Evolutionary conservation across 2,113 vertebrate species (phyloP).

Genomic region (Vulpes lagopus): DNA sequence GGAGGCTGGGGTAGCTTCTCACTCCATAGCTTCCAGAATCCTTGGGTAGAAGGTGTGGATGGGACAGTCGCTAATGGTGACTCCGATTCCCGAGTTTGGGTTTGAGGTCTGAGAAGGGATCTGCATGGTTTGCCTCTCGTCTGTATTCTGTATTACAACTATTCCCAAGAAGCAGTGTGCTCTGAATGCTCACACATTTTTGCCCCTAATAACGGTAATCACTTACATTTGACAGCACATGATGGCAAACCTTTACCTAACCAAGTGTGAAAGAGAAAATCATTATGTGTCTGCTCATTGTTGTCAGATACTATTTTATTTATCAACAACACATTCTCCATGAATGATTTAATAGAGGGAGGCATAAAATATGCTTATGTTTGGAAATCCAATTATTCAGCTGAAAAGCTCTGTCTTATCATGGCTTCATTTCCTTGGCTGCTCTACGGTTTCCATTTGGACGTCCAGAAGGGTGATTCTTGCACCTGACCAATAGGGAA

Average conservation of each 20-base stretch:
- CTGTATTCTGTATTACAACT: neutral
- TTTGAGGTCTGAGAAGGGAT: neutral
- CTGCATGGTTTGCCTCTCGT: neutral
- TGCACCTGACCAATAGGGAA: neutral
- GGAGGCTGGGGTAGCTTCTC: neutral
- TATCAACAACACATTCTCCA: slow-evolving; percentile 57
- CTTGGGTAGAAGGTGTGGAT: too few relatives aligned
- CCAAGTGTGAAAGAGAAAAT: slow-evolving; percentile 63
- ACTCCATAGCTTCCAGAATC: neutral
- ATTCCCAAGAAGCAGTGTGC: neutral
- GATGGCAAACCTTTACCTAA: neutral
- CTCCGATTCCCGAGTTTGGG: neutral
- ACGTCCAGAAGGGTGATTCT: neutral
- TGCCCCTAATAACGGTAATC: neutral
- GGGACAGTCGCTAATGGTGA: fast-evolving
- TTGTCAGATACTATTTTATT: slow-evolving; percentile 58
- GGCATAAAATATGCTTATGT: slow-evolving; percentile 62
- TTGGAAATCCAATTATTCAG: slow-evolving; percentile 65
- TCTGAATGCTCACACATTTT: neutral
- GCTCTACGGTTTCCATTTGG: neutral
- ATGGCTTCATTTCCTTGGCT: neutral
- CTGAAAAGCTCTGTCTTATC: neutral
- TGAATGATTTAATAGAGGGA: slow-evolving; percentile 74
- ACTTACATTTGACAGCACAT: neutral
- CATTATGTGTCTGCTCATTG: slow-evolving; percentile 13